Percentiles rank a stretch among this genome's conserved stretches.
phyloP scores from a whole-genome alignment of 2,797 vertebrate species.

The Numenius phaeopus region DNA sequence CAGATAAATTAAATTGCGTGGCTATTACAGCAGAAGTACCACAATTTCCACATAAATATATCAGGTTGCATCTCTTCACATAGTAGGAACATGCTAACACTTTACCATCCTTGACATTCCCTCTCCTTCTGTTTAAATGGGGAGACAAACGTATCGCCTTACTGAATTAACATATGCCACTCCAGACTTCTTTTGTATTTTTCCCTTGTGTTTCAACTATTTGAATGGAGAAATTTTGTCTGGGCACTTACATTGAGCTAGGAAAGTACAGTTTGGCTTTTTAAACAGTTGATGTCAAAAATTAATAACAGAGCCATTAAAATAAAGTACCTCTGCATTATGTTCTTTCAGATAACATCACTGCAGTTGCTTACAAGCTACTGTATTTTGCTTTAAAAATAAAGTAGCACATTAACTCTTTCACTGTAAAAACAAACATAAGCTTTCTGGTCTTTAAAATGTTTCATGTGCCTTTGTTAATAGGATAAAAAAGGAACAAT shows the following conservation, averaged over 20 bases:
- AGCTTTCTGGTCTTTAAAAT: background rate
- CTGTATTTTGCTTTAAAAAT: background rate
- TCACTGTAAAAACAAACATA: conserved; percentile 2
- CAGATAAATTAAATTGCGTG: background rate
- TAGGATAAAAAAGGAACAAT: background rate
- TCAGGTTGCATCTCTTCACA: background rate
- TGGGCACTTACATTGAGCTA: background rate
- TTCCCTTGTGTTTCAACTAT: background rate
- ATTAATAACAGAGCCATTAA: background rate
- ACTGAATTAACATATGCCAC: background rate
- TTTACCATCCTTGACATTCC: background rate
- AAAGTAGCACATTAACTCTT: background rate
- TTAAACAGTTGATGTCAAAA: conserved; percentile 18
- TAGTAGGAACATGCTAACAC: background rate
- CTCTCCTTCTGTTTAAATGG: background rate
- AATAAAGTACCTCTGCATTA: background rate
- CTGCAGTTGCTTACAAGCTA: background rate
- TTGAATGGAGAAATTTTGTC: background rate
- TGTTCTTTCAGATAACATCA: background rate
- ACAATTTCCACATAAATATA: background rate
- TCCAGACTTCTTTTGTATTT: background rate
- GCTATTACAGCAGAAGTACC: background rate
- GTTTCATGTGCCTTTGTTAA: background rate
- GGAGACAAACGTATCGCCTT: background rate
- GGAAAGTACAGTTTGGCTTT: background rate